Evolutionary conservation across 1,140 invertebrate genomes (phyloP), one percentile per base, ranked within the genome.

Genomic region (Colletes gigas): DNA sequence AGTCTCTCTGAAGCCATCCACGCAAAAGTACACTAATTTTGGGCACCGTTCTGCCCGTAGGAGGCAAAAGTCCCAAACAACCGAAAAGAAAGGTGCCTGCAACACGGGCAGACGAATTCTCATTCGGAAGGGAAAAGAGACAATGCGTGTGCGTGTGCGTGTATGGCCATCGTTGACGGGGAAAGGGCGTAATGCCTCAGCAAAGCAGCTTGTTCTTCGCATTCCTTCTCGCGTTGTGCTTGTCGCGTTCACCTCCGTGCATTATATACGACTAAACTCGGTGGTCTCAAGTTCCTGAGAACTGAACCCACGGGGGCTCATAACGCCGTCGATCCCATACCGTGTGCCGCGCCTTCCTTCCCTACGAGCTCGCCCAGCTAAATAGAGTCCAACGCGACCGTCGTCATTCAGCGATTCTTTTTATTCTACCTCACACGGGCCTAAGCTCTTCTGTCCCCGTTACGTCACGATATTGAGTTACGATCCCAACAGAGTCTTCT

Each of bases 271-370:
- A 77, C 70, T 81, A 72, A 83, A 83, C 85, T 86, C 78, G 78
- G 78, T 78, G 85, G 85, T 87, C 85, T 86, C 78, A 78, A 78
- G 82, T 86, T 87, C 85, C 84, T 87, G 85, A 87, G 85, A 87
- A 87, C 78, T 66, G 57, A 83, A 65, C 80, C 60, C 80, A 44
- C 54, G 75, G 68, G 79, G 75, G 52, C 84, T 81, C 81, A 78
- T 80, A 83, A 85, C 84, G 77, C 78, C 62, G 65, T 54, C 57
- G 73, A 78, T 78, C 74, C 54, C 79, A 76, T 85, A 72, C 76
- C 71, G 62, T 71, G 59, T 63, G 80, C 76, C 84, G 78, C 84
- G 68, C 85, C 82, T 87, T 87, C 81, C 9, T 71, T 76, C 69
- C 57, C 70, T 70, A 59, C 78, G 63, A 73, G 52, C 54, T 60